Percentiles rank a stretch among this genome's conserved stretches.
Conservation (phyloP, 2,888 invertebrate genomes). For the Spisula solida region DNA sequence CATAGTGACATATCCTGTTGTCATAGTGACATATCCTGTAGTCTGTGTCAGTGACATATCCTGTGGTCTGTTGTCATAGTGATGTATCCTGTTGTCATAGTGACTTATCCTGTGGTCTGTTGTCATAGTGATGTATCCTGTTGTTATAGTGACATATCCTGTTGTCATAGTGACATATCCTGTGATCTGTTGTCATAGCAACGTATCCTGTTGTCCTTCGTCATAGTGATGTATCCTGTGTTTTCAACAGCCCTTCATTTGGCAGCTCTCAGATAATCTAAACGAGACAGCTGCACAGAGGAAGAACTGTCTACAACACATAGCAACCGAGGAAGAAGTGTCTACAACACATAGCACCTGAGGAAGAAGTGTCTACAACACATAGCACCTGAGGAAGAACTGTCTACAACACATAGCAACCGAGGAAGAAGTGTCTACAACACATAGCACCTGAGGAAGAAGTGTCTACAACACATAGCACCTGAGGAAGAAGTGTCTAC, state of each 20-base stretch:
- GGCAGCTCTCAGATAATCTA: slow-evolving; percentile 88
- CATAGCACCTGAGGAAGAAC: neutral
- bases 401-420: too few relatives aligned
- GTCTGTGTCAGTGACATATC: neutral
- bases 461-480: too few relatives aligned
- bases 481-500: too few relatives aligned
- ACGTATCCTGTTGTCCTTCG: neutral
- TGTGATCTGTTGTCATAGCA: too few relatives aligned
- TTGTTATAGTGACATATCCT: neutral
- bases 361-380: too few relatives aligned
- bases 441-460: too few relatives aligned
- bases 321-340: neutral
- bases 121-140: neutral
- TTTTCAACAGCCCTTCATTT: slow-evolving; percentile 89
- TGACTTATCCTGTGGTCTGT: too few relatives aligned
- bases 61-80: neutral
- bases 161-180: neutral
- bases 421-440: too few relatives aligned
- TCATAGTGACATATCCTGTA: too few relatives aligned
- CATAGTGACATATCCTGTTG: neutral
- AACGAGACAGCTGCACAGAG: slow-evolving; percentile 88
- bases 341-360: neutral
- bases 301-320: slow-evolving; percentile 84
- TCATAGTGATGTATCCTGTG: slow-evolving; percentile 23
- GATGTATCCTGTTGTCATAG: too few relatives aligned